Evolutionary conservation across 2,113 vertebrate species (phyloP), one percentile per base, ranked within the genome.

Genomic region (Apus apus): DNA sequence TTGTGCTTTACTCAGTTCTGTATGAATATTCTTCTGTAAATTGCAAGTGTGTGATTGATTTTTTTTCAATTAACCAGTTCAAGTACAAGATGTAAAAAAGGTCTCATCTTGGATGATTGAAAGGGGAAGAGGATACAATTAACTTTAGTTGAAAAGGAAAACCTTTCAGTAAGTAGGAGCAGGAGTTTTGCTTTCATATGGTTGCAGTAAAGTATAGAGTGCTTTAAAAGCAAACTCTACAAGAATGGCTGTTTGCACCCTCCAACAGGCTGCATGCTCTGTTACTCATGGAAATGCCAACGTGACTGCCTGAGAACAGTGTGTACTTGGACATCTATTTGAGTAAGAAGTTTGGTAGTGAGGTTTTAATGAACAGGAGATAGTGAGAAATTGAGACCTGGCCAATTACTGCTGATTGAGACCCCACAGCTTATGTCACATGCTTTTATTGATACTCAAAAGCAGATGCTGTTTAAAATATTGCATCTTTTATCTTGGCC

Each of bases 381-480:
- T 45, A 22, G 43, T 84, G 82, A 68, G 38, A 88, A 92, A 82
- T n/a, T 3, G 29, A 80, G 80, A 67, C 32, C 48, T 72, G 51
- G 66, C 57, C 65, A 80, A 40, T 82, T 72, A 50, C 77, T 87
- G 26, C 26, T 58, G 53, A 65, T 65, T 54, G 75, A 93, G 81
- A 71, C 96, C 83, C 76, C 87, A 29, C 56, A 90, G 86, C 38
- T 96, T 53, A 46, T 62, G 38, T 83, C 75, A 57, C 34, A 20
- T 82, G 73, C 68, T 87, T 93, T 61, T 90, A 76, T 38, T 94
- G 78, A 95, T 96, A 74, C 68, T 85, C 87, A 81, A 54, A 95
- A 95, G 76, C 83, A 91, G 90, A 96, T 94, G 96, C 95, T 97
- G 68, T 96, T 85, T 90, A 86, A 75, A 93, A 48, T 73, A 87